phyloP scores from a whole-genome alignment of 23 tunicate genomes.

The Corella eumyota region DNA sequence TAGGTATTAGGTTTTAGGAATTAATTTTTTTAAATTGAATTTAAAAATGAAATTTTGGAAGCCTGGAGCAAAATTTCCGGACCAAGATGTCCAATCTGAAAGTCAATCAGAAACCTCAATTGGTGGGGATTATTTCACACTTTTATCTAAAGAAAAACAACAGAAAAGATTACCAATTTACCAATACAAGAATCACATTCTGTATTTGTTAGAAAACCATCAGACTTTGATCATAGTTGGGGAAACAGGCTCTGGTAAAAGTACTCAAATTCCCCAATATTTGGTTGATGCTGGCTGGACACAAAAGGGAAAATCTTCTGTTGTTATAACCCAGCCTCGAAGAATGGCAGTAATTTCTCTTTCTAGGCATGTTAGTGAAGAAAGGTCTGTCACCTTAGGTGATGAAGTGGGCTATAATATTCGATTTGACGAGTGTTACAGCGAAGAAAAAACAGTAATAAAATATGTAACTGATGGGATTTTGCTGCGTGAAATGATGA shows the following conservation, averaged over 20 bases:
- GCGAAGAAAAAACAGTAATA: conserved; percentile 26
- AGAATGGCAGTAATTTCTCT: conserved; percentile 80
- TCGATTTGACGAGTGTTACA: conserved; percentile 66
- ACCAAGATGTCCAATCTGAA: no score
- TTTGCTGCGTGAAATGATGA: conserved; percentile 83
- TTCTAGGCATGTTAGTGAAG: conserved; percentile 79
- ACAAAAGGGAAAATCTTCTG: conserved; percentile 19
- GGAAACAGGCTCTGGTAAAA: conserved; percentile 94
- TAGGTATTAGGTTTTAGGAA: no score
- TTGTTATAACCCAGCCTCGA: conserved; percentile 76
- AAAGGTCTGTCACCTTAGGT: conserved; percentile 34
- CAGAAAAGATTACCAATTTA: conserved; percentile 59
- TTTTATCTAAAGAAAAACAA: no score
- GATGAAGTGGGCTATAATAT: conserved; percentile 86
- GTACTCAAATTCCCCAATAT: conserved; percentile 94
- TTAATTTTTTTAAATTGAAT: no score
- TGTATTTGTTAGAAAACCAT: conserved; percentile 61
- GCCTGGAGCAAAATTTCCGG: no score
- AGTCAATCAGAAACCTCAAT: no score
- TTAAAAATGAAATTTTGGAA: no score
- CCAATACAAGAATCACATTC: conserved; percentile 72
- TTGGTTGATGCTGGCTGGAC: conserved; percentile 79
- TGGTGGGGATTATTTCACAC: no score
- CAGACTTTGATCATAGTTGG: conserved; percentile 71
- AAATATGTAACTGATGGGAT: conserved; percentile 92